These are phyloP conservation scores for Heterocephalus glaber DNA, from an alignment of 2,113 vertebrate genomes.

Conservation along the genomic window DNA sequence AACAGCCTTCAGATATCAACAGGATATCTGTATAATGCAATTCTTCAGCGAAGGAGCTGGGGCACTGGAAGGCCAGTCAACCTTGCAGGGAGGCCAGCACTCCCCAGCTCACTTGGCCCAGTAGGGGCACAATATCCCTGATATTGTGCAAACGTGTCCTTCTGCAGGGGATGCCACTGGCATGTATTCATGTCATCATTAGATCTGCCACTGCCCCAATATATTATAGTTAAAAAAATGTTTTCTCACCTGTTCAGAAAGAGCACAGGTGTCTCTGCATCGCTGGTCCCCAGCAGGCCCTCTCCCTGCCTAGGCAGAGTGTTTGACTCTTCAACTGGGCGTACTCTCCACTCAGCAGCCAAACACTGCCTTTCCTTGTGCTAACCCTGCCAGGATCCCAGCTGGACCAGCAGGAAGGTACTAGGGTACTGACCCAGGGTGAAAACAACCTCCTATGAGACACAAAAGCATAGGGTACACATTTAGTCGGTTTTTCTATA, in stretches of 20 bases:
- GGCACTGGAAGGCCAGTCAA: neutral
- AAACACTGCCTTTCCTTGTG: neutral
- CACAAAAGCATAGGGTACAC: neutral
- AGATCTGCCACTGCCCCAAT: neutral
- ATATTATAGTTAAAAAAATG: neutral
- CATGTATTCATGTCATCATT: neutral
- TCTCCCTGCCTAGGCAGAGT: neutral
- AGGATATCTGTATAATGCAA: neutral
- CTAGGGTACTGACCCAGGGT: neutral
- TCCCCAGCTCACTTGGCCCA: neutral
- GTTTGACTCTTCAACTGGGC: neutral
- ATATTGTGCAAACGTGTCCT: neutral
- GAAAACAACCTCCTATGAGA: neutral
- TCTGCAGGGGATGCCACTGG: neutral
- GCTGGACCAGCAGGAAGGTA: neutral
- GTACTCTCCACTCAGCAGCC: neutral
- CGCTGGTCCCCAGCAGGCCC: neutral
- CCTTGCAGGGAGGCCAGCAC: accelerated
- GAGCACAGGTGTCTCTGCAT: neutral
- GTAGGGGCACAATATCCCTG: neutral
- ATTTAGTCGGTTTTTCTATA: neutral
- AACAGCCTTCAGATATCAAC: neutral
- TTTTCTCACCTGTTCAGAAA: neutral
- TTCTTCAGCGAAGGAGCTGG: neutral
- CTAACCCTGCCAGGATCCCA: neutral